Base-by-base conservation (phyloP, 2,888 invertebrate genomes). In the Pinctada fucata region DNA sequence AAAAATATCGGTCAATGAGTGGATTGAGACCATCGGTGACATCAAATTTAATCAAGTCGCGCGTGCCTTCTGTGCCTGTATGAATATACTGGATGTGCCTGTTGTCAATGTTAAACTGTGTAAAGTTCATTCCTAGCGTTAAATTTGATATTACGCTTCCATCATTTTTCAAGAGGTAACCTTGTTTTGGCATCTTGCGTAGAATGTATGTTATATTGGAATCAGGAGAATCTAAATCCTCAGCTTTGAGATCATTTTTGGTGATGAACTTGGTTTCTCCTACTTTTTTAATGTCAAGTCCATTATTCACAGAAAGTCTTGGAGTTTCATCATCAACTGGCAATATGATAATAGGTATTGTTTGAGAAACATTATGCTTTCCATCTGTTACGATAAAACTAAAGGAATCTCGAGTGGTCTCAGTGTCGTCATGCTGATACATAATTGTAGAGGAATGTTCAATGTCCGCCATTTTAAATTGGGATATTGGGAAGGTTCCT, bases 311-410 rank as follows among this genome's bases (percentile, higher is more conserved):
- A 13, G 87, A 86, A 3, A 93, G 86, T 70, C 90, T 82, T 1
- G 93, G 93, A 0, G 92, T 90, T 82, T 93, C 92, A 84, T 93
- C 93, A 84, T 93, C 92, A 3, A 92, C 90, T 3, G 93, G 91
- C 49, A 92, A 85, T 8, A 93, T 86, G 63, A 87, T 88, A 69
- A 93, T 91, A 10, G 88, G 87, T 47, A 93, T 85, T 3, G 85
- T 88, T 69, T 89, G 89, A n/a, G 88, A 87, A 6, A 91, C 85
- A 67, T 89, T 90, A 79, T 92, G 91, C 71, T 82, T 84, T 0
- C 92, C 92, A 80, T 92, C 92, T 2, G 90, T 88, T 10, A 92
- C 83, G 31, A 86, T 82, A 76, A 93, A 86, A 75, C 90, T 90
- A 80, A 93, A 91, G 10, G 84, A 83, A 79, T 93, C 93, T 10